These are phyloP conservation scores for Pogonognathellus flavescens DNA, from an alignment of 1,140 invertebrate genomes.

Conservation along the genomic window DNA sequence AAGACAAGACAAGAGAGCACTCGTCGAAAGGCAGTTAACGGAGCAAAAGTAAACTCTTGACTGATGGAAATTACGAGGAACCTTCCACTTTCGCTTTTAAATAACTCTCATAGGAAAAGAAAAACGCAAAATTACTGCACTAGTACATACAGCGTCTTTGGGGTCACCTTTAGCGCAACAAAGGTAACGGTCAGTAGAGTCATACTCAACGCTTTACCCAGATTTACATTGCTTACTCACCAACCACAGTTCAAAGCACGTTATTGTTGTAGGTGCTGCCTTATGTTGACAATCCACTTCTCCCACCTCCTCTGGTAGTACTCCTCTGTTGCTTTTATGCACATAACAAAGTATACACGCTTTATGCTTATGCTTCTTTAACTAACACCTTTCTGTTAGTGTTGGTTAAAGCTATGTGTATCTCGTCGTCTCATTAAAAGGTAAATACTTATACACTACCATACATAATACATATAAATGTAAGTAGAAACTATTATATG, in stretches of 20 bases:
- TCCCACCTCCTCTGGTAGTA: not conserved
- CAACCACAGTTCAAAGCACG: too few species aligned
- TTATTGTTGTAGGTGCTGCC: too few species aligned
- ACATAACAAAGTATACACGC: too few species aligned
- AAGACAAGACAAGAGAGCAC: conserved; percentile 20
- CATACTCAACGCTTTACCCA: not conserved
- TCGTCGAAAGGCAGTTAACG: not conserved
- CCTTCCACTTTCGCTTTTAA: conserved; percentile 52
- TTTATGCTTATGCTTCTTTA: too few species aligned
- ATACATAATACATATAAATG: not conserved
- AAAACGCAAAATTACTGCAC: conserved; percentile 35
- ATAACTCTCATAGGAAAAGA: conserved; percentile 46
- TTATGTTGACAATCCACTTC: conserved; percentile 43
- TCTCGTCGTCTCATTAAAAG: too few species aligned
- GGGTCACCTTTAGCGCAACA: conserved; percentile 37
- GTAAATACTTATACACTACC: not conserved
- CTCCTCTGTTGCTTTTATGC: too few species aligned
- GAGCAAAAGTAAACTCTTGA: conserved; percentile 31
- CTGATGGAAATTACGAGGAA: conserved; percentile 42
- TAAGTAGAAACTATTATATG: not conserved
- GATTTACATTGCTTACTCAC: not conserved
- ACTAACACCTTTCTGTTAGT: too few species aligned
- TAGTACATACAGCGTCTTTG: conserved; percentile 15
- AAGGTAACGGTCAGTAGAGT: conserved; percentile 39
- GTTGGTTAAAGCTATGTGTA: too few species aligned